Percentiles rank a stretch among this genome's conserved stretches.
Evolutionary conservation across 2,113 vertebrate genomes (phyloP).

Genomic region (Salvelinus sp.): DNA sequence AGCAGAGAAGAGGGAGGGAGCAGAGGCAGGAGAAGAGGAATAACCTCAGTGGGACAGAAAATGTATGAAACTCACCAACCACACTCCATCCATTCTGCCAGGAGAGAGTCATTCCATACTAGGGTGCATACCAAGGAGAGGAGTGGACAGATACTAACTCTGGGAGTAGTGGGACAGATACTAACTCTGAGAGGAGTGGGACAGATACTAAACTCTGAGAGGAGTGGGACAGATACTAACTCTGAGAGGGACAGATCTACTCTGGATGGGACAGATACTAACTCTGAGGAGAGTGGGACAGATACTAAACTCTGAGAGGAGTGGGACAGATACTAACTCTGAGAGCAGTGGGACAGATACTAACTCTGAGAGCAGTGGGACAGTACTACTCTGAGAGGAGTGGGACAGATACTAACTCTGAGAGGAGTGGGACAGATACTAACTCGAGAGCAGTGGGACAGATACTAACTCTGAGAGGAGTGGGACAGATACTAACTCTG

Average conservation of each 20-base stretch:
- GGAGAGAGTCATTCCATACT: constrained; percentile 28
- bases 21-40: constrained; percentile 36
- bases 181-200: constrained; percentile 49
- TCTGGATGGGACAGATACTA: constrained; percentile 55
- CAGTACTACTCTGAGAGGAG: too few relatives aligned
- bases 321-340: constrained; percentile 59
- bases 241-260: constrained; percentile 36
- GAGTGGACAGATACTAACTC: constrained; percentile 54
- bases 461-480: constrained; percentile 52
- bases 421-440: constrained; percentile 49
- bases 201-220: constrained; percentile 55
- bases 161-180: constrained; percentile 45
- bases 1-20: constrained; percentile 4
- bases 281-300: constrained; percentile 49
- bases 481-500: constrained; percentile 58
- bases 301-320: constrained; percentile 57
- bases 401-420: constrained; percentile 58
- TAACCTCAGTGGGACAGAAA: constrained; percentile 45
- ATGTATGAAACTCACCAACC: constrained; percentile 70
- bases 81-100: constrained; percentile 62
- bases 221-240: constrained; percentile 54
- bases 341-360: constrained; percentile 49
- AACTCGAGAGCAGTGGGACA: constrained; percentile 42
- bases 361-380: too few relatives aligned
- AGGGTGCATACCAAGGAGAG: constrained; percentile 60